These are phyloP conservation scores for Erannis defoliaria DNA, from an alignment of 2,888 invertebrate species.

Conservation along the genomic window DNA sequence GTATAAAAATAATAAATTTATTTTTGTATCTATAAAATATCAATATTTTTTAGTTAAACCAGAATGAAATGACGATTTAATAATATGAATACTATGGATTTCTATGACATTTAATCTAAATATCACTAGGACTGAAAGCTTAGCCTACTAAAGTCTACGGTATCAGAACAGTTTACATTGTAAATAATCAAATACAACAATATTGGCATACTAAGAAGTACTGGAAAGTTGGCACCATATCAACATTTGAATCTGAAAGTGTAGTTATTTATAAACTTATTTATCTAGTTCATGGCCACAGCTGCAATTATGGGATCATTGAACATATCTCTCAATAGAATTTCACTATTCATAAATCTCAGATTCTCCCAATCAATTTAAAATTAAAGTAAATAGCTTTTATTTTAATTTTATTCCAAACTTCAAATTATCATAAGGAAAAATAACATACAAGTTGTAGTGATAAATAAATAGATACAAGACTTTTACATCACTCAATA, in stretches of 20 bases:
- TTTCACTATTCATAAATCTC: neutral
- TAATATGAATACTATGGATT: neutral
- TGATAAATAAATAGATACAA: too few species aligned
- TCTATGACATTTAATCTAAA: neutral
- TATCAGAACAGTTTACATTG: neutral
- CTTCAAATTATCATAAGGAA: too few species aligned
- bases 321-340: neutral
- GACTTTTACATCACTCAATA: too few species aligned
- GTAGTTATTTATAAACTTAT: slow-evolving; percentile 39
- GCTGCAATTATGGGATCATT: slow-evolving; percentile 15
- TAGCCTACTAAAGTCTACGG: neutral
- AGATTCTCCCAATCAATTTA: neutral
- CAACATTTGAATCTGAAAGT: slow-evolving; percentile 40
- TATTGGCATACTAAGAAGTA: slow-evolving; percentile 30
- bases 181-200: slow-evolving; percentile 7
- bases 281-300: slow-evolving; percentile 43
- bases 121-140: neutral
- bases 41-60: too few species aligned
- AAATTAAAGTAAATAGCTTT: neutral
- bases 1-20: too few species aligned
- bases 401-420: too few species aligned
- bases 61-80: too few species aligned
- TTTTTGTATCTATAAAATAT: too few species aligned
- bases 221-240: slow-evolving; percentile 40
- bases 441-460: too few species aligned